Conservation (phyloP, 2,888 invertebrate species). For the Anodontia alba region DNA sequence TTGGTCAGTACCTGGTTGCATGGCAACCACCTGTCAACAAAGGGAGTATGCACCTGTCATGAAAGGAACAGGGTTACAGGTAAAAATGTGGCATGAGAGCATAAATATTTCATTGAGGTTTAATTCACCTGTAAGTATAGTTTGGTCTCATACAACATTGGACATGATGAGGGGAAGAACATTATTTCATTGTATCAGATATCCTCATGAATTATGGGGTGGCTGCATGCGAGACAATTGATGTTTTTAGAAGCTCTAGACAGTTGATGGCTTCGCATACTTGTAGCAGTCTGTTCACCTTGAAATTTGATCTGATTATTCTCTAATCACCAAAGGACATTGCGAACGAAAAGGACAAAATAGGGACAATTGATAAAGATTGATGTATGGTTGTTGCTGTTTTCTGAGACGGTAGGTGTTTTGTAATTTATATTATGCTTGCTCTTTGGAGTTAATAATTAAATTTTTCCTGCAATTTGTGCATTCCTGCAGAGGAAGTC, state of each 20-base stretch:
- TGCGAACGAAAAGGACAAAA: not conserved
- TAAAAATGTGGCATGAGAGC: not conserved
- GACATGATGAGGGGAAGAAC: not conserved
- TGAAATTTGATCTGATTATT: not conserved
- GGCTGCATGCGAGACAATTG: not conserved
- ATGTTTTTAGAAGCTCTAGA: not conserved
- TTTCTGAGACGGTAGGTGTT: no score
- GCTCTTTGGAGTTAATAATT: no score
- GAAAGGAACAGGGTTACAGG: not conserved
- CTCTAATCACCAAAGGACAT: not conserved
- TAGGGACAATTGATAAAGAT: no score
- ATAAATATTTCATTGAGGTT: not conserved
- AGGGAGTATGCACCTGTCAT: conserved; percentile 45
- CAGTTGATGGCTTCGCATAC: not conserved
- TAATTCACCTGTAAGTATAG: not conserved
- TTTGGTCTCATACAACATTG: not conserved
- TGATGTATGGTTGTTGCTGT: no score
- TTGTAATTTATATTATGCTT: no score
- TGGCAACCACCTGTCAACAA: conserved; percentile 73
- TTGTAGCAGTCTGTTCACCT: not conserved
- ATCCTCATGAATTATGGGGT: not conserved
- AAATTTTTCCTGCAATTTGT: no score
- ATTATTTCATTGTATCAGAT: not conserved
- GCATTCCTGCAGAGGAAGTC: no score
- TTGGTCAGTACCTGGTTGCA: conserved; percentile 76